phyloP scores from a whole-genome alignment of 2,797 vertebrate genomes.

The Lepus townsendii region DNA sequence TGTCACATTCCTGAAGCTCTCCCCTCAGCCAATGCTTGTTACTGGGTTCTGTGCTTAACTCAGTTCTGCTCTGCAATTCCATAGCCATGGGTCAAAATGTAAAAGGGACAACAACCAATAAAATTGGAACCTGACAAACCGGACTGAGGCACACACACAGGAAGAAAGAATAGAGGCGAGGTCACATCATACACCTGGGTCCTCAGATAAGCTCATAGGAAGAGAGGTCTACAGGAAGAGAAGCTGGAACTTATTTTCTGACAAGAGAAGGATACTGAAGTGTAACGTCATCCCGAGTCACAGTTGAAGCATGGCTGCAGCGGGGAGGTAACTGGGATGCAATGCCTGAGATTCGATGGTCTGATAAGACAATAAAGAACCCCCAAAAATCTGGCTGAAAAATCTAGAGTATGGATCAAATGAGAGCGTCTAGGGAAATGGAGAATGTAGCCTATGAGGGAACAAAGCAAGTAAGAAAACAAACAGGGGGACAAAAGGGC shows the following conservation, averaged over 20 bases:
- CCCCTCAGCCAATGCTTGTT: background rate
- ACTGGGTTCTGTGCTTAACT: background rate
- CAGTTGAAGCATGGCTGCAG: background rate
- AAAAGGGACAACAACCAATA: background rate
- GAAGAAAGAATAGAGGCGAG: background rate
- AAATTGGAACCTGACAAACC: background rate
- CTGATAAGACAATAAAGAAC: background rate
- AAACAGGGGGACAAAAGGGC: background rate
- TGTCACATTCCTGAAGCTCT: background rate
- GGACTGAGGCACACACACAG: background rate
- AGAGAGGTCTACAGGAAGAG: background rate
- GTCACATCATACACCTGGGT: background rate
- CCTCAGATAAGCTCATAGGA: background rate
- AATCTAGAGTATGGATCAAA: background rate
- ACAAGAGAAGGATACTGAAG: background rate
- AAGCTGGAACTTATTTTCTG: background rate
- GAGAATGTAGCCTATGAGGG: background rate
- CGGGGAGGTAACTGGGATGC: background rate
- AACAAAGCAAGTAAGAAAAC: background rate
- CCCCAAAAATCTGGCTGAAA: background rate
- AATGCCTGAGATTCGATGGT: background rate
- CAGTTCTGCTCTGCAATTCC: background rate
- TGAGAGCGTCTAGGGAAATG: background rate
- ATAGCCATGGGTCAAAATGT: background rate
- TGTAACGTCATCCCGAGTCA: background rate